These are phyloP conservation scores for Pyrocoelia pectoralis DNA, from an alignment of 2,888 invertebrate genomes.

Conservation along the genomic window DNA sequence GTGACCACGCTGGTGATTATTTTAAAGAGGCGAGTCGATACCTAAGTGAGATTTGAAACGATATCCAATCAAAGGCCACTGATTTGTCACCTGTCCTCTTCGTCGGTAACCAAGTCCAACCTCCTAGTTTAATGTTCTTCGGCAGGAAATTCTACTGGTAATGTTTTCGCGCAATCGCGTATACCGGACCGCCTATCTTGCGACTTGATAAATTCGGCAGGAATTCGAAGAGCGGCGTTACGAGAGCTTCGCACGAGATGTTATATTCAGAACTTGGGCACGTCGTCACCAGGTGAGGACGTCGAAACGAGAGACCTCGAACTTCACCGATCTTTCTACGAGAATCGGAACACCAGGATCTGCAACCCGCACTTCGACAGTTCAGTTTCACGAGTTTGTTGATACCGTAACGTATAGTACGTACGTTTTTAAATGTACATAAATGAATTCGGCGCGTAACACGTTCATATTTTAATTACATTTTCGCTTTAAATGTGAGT, in stretches of 20 bases:
- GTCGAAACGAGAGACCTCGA: slow-evolving; percentile 46
- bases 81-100: slow-evolving; percentile 59
- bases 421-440: slow-evolving; percentile 11
- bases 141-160: slow-evolving; percentile 54
- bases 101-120: slow-evolving; percentile 51
- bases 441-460: slow-evolving; percentile 30
- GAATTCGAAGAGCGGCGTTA: slow-evolving; percentile 51
- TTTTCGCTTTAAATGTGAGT: slow-evolving; percentile 6
- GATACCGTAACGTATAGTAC: slow-evolving; percentile 17
- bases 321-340: slow-evolving; percentile 25
- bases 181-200: slow-evolving; percentile 49
- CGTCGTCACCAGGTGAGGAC: slow-evolving; percentile 50
- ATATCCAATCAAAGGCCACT: slow-evolving; percentile 54
- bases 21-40: slow-evolving; percentile 44
- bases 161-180: slow-evolving; percentile 54
- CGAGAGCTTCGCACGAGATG: slow-evolving; percentile 43
- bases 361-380: slow-evolving; percentile 41
- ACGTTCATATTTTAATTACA: slow-evolving; percentile 4
- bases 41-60: slow-evolving; percentile 44
- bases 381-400: slow-evolving; percentile 24
- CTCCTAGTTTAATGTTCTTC: slow-evolving; percentile 52
- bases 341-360: slow-evolving; percentile 28
- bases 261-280: slow-evolving; percentile 35
- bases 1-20: slow-evolving; percentile 49
- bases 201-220: slow-evolving; percentile 53